These are phyloP conservation scores for Phortica okadai DNA, from an alignment of 2,888 invertebrate species.

Conservation along the genomic window DNA sequence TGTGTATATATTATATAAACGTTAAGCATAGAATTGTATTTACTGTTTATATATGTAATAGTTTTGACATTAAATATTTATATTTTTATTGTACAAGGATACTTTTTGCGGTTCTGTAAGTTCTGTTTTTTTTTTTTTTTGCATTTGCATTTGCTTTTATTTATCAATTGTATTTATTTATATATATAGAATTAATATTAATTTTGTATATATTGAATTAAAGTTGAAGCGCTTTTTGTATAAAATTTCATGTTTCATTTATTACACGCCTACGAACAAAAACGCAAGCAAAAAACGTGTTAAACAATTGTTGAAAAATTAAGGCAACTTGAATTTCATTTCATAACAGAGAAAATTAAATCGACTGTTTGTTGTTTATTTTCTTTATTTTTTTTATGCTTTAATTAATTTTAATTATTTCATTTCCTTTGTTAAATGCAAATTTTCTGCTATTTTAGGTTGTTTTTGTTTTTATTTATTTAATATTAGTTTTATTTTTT, in stretches of 20 bases:
- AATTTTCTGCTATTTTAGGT: conserved; percentile 42
- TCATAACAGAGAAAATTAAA: conserved; percentile 39
- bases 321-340: conserved; percentile 69
- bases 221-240: conserved; percentile 13
- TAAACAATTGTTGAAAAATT: conserved; percentile 47
- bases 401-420: conserved; percentile 17
- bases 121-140: background rate
- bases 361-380: conserved; percentile 37
- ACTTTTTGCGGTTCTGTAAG: background rate
- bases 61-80: conserved; percentile 4
- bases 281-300: conserved; percentile 35
- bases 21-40: background rate
- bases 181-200: background rate
- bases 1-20: background rate
- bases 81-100: conserved; percentile 19
- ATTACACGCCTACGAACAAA: conserved; percentile 55
- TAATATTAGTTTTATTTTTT: conserved; percentile 35
- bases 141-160: conserved; percentile 20
- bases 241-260: conserved; percentile 12
- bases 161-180: background rate
- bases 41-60: background rate
- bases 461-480: conserved; percentile 41
- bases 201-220: conserved; percentile 18
- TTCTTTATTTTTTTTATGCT: conserved; percentile 26
- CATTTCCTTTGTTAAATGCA: conserved; percentile 28